phyloP scores from a whole-genome alignment of 2,797 vertebrate genomes.

The Lepilemur septentrionalis region DNA sequence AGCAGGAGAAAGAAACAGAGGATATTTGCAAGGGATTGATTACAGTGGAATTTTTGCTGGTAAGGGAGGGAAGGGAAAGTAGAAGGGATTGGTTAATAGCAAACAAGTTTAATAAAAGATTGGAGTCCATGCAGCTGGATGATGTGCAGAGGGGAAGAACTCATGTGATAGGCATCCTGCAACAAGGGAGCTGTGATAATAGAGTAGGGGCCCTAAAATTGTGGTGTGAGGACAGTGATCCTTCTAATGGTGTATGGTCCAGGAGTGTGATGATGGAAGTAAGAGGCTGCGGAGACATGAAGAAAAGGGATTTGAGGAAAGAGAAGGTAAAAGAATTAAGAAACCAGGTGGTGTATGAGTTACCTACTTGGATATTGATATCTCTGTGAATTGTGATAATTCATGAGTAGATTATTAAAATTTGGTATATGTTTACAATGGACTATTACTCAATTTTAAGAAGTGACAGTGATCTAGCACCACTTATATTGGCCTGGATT shows the following conservation, averaged over 20 bases:
- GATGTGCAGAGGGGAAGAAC: not conserved
- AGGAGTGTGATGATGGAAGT: not conserved
- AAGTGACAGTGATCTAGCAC: too few species aligned
- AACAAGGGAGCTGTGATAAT: not conserved
- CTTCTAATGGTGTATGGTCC: not conserved
- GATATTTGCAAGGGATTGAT: not conserved
- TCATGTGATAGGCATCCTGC: fast-evolving
- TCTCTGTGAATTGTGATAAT: not conserved
- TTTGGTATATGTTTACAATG: too few species aligned
- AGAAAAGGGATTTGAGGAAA: not conserved
- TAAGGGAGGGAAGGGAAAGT: not conserved
- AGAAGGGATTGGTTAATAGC: not conserved
- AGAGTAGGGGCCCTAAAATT: fast-evolving
- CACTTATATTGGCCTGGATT: too few species aligned
- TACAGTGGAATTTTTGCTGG: not conserved
- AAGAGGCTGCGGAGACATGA: not conserved
- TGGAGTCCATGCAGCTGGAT: not conserved
- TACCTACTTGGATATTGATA: not conserved
- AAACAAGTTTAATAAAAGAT: not conserved
- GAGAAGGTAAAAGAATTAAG: not conserved
- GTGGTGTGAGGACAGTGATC: fast-evolving
- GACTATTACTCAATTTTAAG: too few species aligned
- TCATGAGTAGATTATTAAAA: too few species aligned
- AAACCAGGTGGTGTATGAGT: fast-evolving
- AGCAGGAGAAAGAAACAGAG: not conserved